These are phyloP conservation scores for Patella pellucida DNA, from an alignment of 2,888 invertebrate genomes.

Conservation along the genomic window DNA sequence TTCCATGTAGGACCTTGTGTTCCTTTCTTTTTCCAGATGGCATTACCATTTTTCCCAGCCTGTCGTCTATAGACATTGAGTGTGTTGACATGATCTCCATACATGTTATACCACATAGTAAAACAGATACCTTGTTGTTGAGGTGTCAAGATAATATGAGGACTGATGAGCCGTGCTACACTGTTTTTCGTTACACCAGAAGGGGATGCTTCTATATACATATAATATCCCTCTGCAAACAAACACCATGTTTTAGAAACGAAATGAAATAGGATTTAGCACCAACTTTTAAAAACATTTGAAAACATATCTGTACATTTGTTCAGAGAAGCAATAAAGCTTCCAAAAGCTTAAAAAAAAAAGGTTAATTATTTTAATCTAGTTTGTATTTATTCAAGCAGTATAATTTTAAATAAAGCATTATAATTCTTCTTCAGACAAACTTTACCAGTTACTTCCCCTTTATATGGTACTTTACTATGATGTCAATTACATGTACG, in stretches of 20 bases:
- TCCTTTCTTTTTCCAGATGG: constrained; percentile 48
- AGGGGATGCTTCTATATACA: constrained; percentile 71
- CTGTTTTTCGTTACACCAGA: constrained; percentile 74
- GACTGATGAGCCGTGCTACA: constrained; percentile 69
- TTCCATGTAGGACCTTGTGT: constrained; percentile 50
- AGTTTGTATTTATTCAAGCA: too few species aligned
- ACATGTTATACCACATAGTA: constrained; percentile 64
- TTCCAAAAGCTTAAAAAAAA: too few species aligned
- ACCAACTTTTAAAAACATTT: neutral
- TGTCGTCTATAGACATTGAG: constrained; percentile 45
- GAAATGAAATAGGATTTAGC: neutral
- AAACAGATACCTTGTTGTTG: constrained; percentile 45
- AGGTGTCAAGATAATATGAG: constrained; percentile 31
- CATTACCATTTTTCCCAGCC: constrained; percentile 32
- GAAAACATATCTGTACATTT: too few species aligned
- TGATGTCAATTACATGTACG: too few species aligned
- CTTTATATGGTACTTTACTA: too few species aligned
- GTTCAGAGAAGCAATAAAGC: too few species aligned
- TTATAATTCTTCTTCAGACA: too few species aligned
- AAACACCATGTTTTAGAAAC: neutral
- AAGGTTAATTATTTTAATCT: too few species aligned
- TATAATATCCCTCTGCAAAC: constrained; percentile 55
- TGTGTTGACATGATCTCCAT: constrained; percentile 47
- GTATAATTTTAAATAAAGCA: too few species aligned
- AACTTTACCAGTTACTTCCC: too few species aligned